Evolutionary conservation across 1,140 invertebrate genomes (phyloP).

Genomic region (Drosophila eugracilis): DNA sequence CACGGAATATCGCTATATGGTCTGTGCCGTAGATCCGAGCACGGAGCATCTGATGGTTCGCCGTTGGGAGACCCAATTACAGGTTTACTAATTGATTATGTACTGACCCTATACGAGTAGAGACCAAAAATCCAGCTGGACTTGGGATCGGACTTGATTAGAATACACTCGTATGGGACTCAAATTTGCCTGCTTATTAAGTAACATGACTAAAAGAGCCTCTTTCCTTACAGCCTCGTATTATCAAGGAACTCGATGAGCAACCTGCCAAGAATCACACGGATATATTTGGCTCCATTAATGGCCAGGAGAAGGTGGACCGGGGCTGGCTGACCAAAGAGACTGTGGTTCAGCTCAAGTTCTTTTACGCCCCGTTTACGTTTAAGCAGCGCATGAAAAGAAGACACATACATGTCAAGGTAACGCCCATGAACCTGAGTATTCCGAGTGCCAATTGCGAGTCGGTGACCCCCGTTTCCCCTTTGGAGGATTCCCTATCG

Average conservation of each 20-base stretch:
- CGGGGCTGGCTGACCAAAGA: constrained; percentile 95
- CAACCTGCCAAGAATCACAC: constrained; percentile 64
- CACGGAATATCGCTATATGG: constrained; percentile 92
- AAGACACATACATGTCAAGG: constrained; percentile 89
- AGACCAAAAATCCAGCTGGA: constrained; percentile 1
- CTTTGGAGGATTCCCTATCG: constrained; percentile 86
- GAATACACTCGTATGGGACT: constrained; percentile 6
- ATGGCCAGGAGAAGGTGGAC: constrained; percentile 88
- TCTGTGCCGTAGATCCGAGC: constrained; percentile 87
- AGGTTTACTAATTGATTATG: constrained; percentile 37
- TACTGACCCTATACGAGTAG: constrained; percentile 8
- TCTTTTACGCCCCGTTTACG: constrained; percentile 93
- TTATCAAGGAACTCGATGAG: constrained; percentile 81
- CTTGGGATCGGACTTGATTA: not conserved
- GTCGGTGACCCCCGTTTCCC: constrained; percentile 43
- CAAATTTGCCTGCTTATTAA: not conserved
- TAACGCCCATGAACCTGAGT: constrained; percentile 91
- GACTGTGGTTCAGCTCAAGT: constrained; percentile 94
- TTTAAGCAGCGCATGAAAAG: constrained; percentile 92
- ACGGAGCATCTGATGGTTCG: constrained; percentile 88
- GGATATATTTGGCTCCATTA: constrained; percentile 87
- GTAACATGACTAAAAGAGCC: not conserved
- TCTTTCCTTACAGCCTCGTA: constrained; percentile 86
- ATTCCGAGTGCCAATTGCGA: constrained; percentile 84
- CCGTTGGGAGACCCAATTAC: constrained; percentile 93